These are phyloP conservation scores for Gibbula magus DNA, from an alignment of 2,888 invertebrate genomes.

Conservation along the genomic window DNA sequence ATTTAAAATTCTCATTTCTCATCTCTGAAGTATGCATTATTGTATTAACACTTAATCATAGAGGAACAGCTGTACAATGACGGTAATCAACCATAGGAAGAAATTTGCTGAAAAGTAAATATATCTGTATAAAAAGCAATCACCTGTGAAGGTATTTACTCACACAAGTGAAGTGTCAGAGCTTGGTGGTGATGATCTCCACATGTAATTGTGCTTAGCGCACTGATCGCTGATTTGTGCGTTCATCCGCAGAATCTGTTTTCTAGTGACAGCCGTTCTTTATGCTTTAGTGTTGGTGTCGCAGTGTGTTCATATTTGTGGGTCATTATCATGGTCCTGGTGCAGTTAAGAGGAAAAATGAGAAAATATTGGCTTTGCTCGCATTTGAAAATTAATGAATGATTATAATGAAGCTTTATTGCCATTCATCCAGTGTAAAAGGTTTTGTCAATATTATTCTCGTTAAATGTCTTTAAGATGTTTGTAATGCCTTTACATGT, in stretches of 20 bases:
- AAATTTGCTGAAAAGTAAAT: too few species aligned
- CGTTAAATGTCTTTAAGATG: too few species aligned
- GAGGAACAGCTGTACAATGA: too few species aligned
- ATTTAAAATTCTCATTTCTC: too few species aligned
- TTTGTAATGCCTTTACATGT: too few species aligned
- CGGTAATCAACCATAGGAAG: too few species aligned
- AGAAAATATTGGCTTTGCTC: neutral
- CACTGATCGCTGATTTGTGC: neutral
- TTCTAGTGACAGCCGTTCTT: neutral
- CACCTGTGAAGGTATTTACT: neutral
- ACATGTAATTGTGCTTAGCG: too few species aligned
- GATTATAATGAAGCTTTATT: neutral
- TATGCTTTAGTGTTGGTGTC: neutral
- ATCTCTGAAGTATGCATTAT: too few species aligned
- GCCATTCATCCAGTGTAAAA: neutral
- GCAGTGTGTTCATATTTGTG: slow-evolving; percentile 3
- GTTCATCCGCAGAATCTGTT: neutral
- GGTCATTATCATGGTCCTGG: neutral
- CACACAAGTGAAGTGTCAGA: neutral
- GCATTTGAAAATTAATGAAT: neutral
- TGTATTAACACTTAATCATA: too few species aligned
- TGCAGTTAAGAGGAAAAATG: neutral
- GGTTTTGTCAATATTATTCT: too few species aligned
- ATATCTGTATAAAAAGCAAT: neutral
- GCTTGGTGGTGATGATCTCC: neutral